Base-by-base conservation (phyloP, 2,113 vertebrate species). In the Odocoileus virginianus region DNA sequence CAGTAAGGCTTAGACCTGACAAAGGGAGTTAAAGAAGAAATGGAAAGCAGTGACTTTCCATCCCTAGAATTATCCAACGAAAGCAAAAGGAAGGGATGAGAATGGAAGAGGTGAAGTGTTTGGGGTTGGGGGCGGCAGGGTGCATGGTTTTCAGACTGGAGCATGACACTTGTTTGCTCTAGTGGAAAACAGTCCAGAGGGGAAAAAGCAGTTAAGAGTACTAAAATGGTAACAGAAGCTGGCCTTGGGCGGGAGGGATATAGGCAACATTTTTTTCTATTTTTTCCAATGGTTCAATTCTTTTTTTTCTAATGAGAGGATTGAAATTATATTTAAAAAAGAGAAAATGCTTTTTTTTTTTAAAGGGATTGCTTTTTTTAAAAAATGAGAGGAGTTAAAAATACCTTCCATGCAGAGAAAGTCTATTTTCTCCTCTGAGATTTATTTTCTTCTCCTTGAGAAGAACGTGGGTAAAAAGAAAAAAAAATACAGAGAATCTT, bases 401-500 rank as follows among this genome's bases (percentile, higher is more conserved):
- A 93, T 92, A 92, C 33, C 40, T 94, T 90, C 91, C 36, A n/a
- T 47, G 76, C 21, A 52, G 43, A 88, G 57, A 94, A 96, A 83
- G 50, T 86, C 96, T 97, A 83, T 92, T 93, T 76, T 96, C 28
- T 86, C 16, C 60, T 58, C 67, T 54, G 23, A 52, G 33, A n/a
- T 40, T 96, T 96, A 78, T 91, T 94, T 86, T 95, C 58, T 87
- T 45, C 57, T 78, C 55, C 83, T 57, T n/a, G 52, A 92, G 54
- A 86, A 60, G 27, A 93, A 93, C 16, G 21, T 33, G 45, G 40
- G 50, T 74, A 55, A 78, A 81, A 78, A 71, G n/a, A 74, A 74
- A 74, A 71, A 71, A 40, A 71, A 52, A 57, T 33, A 36, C 10
- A 54, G 15, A 86, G 60, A 81, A 40, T 52, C 71, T 47, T 83